Evolutionary conservation across 1,140 invertebrate species (phyloP).

Genomic region (Melipona quadrifasciata): DNA sequence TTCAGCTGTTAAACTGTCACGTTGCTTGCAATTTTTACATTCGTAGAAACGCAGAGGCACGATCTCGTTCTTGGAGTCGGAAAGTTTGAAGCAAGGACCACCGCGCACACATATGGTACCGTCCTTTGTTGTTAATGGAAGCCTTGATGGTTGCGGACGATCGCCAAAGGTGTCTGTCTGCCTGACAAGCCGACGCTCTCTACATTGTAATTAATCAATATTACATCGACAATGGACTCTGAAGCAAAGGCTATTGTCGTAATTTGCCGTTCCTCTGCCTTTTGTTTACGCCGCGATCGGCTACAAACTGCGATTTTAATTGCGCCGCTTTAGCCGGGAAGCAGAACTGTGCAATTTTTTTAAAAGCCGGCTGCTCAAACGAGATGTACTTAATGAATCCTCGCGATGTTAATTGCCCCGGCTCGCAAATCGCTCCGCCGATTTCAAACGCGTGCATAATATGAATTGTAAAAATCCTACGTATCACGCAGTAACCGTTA

Average conservation of each 20-base stretch:
- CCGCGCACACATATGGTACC: constrained; percentile 7
- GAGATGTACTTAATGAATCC: constrained; percentile 30
- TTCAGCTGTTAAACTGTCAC: neutral
- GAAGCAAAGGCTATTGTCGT: constrained; percentile 71
- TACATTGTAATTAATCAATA: constrained; percentile 76
- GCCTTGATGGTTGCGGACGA: constrained; percentile 63
- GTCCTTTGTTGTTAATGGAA: constrained; percentile 64
- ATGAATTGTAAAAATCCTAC: neutral
- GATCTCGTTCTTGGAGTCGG: neutral
- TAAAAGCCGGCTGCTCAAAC: constrained; percentile 41
- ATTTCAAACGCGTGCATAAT: neutral
- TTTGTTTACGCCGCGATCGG: constrained; percentile 61
- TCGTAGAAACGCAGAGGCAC: neutral
- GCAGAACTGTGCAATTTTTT: neutral
- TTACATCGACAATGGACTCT: constrained; percentile 74
- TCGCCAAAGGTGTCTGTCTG: constrained; percentile 46
- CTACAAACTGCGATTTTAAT: constrained; percentile 73
- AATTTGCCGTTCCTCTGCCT: constrained; percentile 67
- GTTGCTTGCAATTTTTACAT: neutral
- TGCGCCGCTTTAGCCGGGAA: constrained; percentile 60
- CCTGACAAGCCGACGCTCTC: constrained; percentile 35
- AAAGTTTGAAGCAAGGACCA: constrained; percentile 25
- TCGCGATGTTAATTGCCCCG: constrained; percentile 7
- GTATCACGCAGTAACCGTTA: neutral
- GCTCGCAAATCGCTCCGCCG: neutral